These are phyloP conservation scores for Tylochromis polylepis DNA, from an alignment of 2,113 vertebrate species.

Conservation along the genomic window DNA sequence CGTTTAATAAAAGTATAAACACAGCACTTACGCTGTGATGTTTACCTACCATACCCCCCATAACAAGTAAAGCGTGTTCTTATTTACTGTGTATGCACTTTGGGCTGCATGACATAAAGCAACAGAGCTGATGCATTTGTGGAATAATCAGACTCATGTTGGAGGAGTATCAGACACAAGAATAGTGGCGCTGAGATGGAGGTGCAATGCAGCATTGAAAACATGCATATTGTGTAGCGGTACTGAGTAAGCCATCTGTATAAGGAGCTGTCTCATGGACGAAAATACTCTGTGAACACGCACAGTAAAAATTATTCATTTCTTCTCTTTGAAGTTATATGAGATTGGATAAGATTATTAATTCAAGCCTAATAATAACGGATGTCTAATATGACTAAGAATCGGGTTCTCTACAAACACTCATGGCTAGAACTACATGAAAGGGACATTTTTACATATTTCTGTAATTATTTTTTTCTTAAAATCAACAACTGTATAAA, in stretches of 20 bases:
- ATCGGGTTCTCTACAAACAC: neutral
- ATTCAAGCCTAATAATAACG: neutral
- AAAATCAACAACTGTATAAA: neutral
- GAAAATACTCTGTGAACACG: neutral
- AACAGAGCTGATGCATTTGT: constrained; percentile 39
- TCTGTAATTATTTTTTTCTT: neutral
- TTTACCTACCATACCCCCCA: constrained; percentile 12
- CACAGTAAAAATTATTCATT: constrained; percentile 34
- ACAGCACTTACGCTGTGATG: constrained; percentile 54
- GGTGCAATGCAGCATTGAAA: constrained; percentile 40
- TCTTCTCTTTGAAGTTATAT: neutral
- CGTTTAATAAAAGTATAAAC: constrained; percentile 30
- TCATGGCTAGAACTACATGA: neutral
- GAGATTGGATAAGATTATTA: neutral
- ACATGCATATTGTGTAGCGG: constrained; percentile 45
- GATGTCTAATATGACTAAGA: neutral
- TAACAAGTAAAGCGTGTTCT: constrained; percentile 15
- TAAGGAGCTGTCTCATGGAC: constrained; percentile 28
- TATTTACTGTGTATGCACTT: constrained; percentile 25
- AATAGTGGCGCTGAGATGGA: constrained; percentile 47
- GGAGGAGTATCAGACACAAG: constrained; percentile 32
- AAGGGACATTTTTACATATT: neutral
- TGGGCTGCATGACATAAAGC: constrained; percentile 48
- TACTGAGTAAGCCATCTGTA: constrained; percentile 41
- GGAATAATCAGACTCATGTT: constrained; percentile 18